A percentile compares a stretch with the other conserved stretches of the same genome.
phyloP scores from a whole-genome alignment of 2,113 vertebrate genomes.

The Apus apus region DNA sequence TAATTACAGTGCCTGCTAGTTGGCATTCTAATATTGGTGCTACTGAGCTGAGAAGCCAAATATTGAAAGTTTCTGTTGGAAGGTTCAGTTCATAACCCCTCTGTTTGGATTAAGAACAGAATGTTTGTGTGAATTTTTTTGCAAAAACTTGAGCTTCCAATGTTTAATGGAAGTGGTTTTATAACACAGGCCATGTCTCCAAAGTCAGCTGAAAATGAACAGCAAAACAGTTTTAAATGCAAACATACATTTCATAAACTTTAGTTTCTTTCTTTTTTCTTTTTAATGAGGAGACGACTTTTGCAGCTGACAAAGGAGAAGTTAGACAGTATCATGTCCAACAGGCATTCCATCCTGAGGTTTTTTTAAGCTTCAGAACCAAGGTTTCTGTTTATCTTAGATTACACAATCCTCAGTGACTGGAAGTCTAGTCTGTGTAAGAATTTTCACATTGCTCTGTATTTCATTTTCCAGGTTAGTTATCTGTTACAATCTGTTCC shows the following conservation, averaged over 20 bases:
- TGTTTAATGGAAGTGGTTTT: constrained; percentile 70
- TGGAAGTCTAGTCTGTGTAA: background rate
- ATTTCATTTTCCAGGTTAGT: background rate
- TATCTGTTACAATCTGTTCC: background rate
- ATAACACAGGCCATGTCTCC: constrained; percentile 59
- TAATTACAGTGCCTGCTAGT: constrained; percentile 53
- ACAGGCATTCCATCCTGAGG: background rate
- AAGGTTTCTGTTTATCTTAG: background rate
- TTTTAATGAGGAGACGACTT: background rate
- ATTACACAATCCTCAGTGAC: background rate
- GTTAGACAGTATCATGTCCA: background rate
- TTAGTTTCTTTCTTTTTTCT: background rate
- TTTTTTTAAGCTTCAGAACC: background rate
- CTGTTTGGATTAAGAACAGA: constrained; percentile 27
- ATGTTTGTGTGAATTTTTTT: constrained; percentile 50
- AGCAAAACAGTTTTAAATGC: constrained; percentile 48
- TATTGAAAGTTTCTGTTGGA: constrained; percentile 52
- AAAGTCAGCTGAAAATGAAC: constrained; percentile 40
- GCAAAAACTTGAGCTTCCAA: constrained; percentile 36
- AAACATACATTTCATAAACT: constrained; percentile 46
- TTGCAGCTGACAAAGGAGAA: constrained; percentile 1
- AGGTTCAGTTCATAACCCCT: constrained; percentile 64
- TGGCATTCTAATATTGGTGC: constrained; percentile 62
- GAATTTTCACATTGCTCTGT: background rate
- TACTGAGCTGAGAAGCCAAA: constrained; percentile 70